Base-by-base conservation (phyloP, 2,113 vertebrate species). In the Vulpes vulpes region DNA sequence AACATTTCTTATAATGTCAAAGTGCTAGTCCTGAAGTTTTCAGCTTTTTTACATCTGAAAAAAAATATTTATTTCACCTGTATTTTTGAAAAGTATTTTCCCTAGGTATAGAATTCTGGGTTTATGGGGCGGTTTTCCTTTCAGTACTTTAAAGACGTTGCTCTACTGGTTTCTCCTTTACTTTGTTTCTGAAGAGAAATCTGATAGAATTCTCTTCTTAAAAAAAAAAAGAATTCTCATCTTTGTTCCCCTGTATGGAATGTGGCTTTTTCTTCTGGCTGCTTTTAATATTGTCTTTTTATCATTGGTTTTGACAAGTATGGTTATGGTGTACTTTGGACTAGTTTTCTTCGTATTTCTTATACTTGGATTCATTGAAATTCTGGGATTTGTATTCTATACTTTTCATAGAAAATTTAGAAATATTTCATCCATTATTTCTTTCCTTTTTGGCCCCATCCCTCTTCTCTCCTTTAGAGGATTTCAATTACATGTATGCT, bases 381-480 rank as follows among this genome's bases (percentile, higher is more conserved):
- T 60, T 80, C 57, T 73, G 60, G 30, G 27, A 30, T 67, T 88
- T 74, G 20, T 65, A 32, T 60, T 73, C 93, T 76, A 38, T 60
- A 17, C 55, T 96, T 95, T 89, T 93, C 25, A 89, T 80, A 67
- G 43, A 43, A 74, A 94, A 67, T 60, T 19, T 91, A n/a, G 32
- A 80, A 83, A 90, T 12, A 62, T 87, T 86, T 87, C 27, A 85
- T 16, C 3, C 2, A 81, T 80, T 53, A n/a, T 90, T 73, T 86
- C 22, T 89, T 85, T 19, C n/a, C 8, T 12, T 78, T 74, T 35
- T 59, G 49, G 27, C 51, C 14, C 11, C 19, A 19, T 16, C 9
- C 55, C 43, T 4, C 22, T 79, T 20, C 2, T 84, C 12, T 84
- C 2, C 22, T 49, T 81, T 81, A 32, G 65, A 74, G 17, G 15